Evolutionary conservation across 2,113 vertebrate genomes (phyloP).

Genomic region (Callionymus lyra): DNA sequence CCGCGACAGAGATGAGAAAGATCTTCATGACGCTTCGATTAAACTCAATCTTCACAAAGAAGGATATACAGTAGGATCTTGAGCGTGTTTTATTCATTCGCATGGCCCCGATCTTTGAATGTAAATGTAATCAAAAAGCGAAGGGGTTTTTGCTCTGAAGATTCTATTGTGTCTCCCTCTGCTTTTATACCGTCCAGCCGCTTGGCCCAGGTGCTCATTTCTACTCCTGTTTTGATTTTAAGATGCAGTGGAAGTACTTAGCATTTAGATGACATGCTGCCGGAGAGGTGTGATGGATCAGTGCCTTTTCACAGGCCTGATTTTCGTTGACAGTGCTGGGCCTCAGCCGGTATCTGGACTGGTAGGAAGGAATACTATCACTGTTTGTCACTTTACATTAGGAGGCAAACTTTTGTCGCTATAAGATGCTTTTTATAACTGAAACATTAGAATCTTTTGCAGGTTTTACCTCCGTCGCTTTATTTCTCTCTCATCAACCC

Average conservation of each 20-base stretch:
- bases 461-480: too few relatives aligned
- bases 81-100: constrained; percentile 19
- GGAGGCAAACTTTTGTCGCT: too few relatives aligned
- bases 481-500: too few relatives aligned
- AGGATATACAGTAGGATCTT: constrained; percentile 27
- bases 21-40: constrained; percentile 25
- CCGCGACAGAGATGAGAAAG: constrained; percentile 14
- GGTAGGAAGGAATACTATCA: too few relatives aligned
- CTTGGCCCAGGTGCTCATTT: constrained; percentile 34
- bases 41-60: constrained; percentile 5
- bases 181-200: constrained; percentile 36
- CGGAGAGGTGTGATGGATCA: constrained; percentile 63
- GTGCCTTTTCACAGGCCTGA: constrained; percentile 44
- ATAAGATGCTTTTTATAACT: too few relatives aligned
- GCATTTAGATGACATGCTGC: constrained; percentile 75
- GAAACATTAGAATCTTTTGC: too few relatives aligned
- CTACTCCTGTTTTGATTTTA: constrained; percentile 67
- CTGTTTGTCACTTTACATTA: too few relatives aligned
- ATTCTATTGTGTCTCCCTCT: constrained; percentile 56
- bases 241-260: constrained; percentile 67
- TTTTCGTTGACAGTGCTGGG: constrained; percentile 39
- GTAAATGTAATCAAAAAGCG: constrained; percentile 59
- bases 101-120: constrained; percentile 16
- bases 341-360: background rate
- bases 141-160: constrained; percentile 33